Conservation (phyloP, 2,113 vertebrate species). For the Rhadina sibilatrix region DNA sequence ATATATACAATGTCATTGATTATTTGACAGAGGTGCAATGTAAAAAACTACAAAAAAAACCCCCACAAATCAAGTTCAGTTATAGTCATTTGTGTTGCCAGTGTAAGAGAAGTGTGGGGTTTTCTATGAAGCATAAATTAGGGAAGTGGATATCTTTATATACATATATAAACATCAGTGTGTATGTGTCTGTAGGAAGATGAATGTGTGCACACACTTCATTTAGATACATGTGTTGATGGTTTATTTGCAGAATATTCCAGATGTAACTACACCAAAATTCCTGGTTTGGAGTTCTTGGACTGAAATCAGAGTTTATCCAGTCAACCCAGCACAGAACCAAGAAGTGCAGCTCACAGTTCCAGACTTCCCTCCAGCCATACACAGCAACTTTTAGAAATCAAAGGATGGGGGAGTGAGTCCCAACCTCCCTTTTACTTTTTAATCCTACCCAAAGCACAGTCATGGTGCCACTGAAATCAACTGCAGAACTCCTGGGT, state of each 20-base stretch:
- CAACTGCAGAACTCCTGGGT: background rate
- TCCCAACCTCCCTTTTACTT: background rate
- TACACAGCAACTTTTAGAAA: background rate
- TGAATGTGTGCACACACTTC: too few relatives aligned
- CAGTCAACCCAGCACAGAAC: background rate
- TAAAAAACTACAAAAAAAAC: background rate
- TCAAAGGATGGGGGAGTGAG: accelerated
- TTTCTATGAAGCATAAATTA: background rate
- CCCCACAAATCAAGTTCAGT: background rate
- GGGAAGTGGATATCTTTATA: background rate
- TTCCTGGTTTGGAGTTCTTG: background rate
- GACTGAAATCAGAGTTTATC: background rate
- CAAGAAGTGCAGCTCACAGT: background rate
- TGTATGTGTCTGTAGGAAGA: background rate
- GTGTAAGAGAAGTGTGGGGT: background rate
- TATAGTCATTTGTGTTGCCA: background rate
- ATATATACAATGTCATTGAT: background rate
- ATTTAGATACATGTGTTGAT: background rate
- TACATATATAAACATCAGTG: accelerated
- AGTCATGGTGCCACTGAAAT: background rate
- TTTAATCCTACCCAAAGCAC: background rate
- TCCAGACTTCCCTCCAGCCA: background rate
- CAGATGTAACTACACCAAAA: background rate
- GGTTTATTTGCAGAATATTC: background rate
- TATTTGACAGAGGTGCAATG: background rate